Evolutionary conservation across 2,888 invertebrate species (phyloP), one percentile per base, ranked within the genome.

Genomic region (Drosophila multiciliata): DNA sequence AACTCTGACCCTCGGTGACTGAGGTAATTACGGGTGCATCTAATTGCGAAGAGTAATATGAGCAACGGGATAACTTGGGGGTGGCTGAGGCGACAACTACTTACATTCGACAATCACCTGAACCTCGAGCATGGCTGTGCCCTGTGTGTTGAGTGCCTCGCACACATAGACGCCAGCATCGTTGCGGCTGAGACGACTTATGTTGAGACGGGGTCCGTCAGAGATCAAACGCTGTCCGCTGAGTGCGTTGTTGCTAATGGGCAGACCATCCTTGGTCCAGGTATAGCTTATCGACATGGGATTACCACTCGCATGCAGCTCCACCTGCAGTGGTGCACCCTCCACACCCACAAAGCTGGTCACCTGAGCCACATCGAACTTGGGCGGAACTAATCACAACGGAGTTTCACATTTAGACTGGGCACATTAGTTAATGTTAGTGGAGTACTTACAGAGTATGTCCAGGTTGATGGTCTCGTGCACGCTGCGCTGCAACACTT

Each of bases 201-300:
- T 92, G 40, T 91, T 92, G 54, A 92, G 80, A 33, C 90, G 78
- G 1, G 92, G 83, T 42, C 92, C 92, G 48, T 92, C 92, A 11
- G 91, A 90, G 66, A 91, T 83, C 69, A 92, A 82, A 26, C 92
- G 87, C 60, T 92, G 91, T 1, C 90, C 91, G 35, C 86, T 89
- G 32, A 82, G 59, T 11, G 75, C 66, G 23, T 88, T 92, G 78
- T 83, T 88, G 80, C 89, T 91, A 61, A 92, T 92, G 59, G 92
- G 92, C 58, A 92, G 80, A 32, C 92, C 92, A 65, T 92, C 90
- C 82, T 91, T 92, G 38, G 92, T 92, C 92, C 92, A 92, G 62
- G 92, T 91, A 50, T 91, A 92, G 53, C 91, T 91, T 77, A 92
- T 92, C n/a, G 88, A 66, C 91, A 91, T 91, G 48, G 92, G 92